Evolutionary conservation across 1,140 invertebrate species (phyloP), one percentile per base, ranked within the genome.

Genomic region (Drosophila funebris): DNA sequence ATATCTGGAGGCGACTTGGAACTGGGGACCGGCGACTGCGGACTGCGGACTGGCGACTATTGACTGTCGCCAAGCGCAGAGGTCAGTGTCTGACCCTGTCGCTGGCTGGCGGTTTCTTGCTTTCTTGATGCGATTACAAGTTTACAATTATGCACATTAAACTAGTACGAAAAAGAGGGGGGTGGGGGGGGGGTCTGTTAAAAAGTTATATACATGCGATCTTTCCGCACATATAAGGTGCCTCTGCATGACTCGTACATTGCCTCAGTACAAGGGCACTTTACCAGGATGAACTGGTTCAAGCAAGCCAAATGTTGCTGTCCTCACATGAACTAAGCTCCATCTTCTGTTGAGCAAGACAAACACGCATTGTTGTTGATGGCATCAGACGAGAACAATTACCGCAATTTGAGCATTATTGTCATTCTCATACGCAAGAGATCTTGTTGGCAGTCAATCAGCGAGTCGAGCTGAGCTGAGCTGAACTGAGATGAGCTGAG

Each of bases 401-500:
- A 79, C 76, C 63, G 50, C 46, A 76, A 78, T 84, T 83, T 63
- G 27, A 46, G 31, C 24, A 56, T 56, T 64, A 37, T 62, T 39
- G 31, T 18, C 58, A 53, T 31, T 33, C 16, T 24, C 39, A 43
- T 11, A 22, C 16, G 14, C 29, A 41, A 27, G 16, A 63, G 43
- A 62, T 72, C 64, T 81, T 87, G 82, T 69, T 69, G 78, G 73
- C 74, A 80, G 77, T 83, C 79, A 85, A 84, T 85, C 81, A 83
- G 50, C 61, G 13, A 61, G 13, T 3, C 18, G 20, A 48, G 27
- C 18, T 24, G 14, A 41, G 27, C 11, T 50, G 58, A 63, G 72
- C 48, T 71, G 72, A 39, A 14, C 13, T n/a, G 43, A 69, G 67
- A 74, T 77, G 14, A 73, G 73, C 39, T 76, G 73, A 53, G 8